phyloP scores from a whole-genome alignment of 2,888 invertebrate species.

The Norana najaformis region DNA sequence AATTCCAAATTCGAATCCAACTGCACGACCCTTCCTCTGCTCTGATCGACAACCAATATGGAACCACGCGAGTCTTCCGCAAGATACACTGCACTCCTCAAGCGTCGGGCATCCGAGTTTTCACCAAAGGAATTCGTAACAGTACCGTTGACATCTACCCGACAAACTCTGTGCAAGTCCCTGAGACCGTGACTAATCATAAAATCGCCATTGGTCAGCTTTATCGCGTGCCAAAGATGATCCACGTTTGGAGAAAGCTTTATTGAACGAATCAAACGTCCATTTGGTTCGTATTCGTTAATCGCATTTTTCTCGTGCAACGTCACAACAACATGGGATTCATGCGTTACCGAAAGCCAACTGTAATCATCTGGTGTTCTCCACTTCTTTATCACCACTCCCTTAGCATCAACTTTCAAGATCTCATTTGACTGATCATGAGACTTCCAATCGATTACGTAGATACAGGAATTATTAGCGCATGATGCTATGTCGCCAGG shows the following conservation, averaged over 20 bases:
- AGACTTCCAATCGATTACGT: background rate
- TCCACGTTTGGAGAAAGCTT: background rate
- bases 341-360: background rate
- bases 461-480: background rate
- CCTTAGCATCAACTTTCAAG: background rate
- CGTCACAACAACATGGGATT: background rate
- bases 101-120: background rate
- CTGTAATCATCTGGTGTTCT: conserved; percentile 14
- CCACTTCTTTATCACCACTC: background rate
- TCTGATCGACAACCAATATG: background rate
- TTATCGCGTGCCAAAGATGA: conserved; percentile 2
- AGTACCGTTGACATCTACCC: background rate
- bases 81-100: background rate
- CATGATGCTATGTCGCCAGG: background rate
- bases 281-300: background rate
- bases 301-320: background rate
- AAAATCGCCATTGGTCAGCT: conserved; percentile 7
- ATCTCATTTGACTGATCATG: background rate
- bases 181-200: background rate
- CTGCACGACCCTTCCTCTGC: background rate
- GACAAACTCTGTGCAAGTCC: background rate
- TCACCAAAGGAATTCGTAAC: background rate
- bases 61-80: background rate
- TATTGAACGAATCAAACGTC: background rate
- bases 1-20: background rate